phyloP scores from a whole-genome alignment of 2,113 vertebrate genomes.

The Ceuthmochares aereus region DNA sequence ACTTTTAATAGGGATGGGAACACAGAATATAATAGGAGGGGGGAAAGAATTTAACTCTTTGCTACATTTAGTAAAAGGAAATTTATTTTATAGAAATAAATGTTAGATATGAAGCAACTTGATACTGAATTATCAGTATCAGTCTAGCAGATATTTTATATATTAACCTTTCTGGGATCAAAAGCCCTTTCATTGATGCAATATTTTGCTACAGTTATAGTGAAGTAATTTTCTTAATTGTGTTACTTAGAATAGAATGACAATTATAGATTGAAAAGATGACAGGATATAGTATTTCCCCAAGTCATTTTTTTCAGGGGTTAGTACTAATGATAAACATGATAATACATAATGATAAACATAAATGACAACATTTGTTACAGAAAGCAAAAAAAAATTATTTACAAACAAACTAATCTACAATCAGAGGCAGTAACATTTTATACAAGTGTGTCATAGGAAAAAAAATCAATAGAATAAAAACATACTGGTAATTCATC shows the following conservation, averaged over 20 bases:
- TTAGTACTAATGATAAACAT: not conserved
- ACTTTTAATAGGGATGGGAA: constrained; percentile 74
- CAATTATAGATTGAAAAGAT: not conserved
- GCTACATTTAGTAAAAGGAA: constrained; percentile 9
- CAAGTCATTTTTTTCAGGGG: not conserved
- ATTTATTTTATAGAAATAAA: not conserved
- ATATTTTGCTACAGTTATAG: not conserved
- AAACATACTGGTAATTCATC: not conserved
- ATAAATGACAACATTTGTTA: not conserved
- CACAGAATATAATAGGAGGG: constrained; percentile 50
- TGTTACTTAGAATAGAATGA: not conserved
- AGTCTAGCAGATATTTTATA: not conserved
- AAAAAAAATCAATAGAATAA: not conserved
- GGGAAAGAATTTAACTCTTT: constrained; percentile 60
- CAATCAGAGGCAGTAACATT: not conserved
- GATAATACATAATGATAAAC: too few relatives aligned
- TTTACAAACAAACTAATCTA: not conserved
- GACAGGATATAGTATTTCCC: not conserved
- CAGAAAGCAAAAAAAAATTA: not conserved
- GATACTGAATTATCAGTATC: not conserved
- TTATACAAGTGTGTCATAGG: not conserved
- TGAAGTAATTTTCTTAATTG: not conserved
- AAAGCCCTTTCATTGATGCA: not conserved
- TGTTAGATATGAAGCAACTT: not conserved
- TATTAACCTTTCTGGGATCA: not conserved